These are phyloP conservation scores for Microcaecilia unicolor DNA, from an alignment of 2,797 vertebrate genomes.

Conservation along the genomic window DNA sequence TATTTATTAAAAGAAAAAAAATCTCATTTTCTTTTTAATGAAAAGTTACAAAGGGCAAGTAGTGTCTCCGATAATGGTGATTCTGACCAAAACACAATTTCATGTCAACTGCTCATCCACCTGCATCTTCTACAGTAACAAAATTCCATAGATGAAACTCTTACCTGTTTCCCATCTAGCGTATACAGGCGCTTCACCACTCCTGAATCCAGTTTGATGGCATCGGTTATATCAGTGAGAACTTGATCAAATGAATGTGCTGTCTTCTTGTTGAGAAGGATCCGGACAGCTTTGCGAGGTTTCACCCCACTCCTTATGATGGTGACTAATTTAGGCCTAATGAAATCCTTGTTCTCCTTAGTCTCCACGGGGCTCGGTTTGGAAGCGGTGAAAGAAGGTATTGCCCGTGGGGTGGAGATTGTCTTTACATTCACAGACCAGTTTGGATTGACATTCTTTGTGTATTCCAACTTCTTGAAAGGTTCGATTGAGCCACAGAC, in stretches of 20 bases:
- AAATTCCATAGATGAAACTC: constrained; percentile 1
- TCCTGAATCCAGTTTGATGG: constrained; percentile 92
- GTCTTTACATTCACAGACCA: constrained; percentile 86
- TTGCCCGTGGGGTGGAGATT: constrained; percentile 50
- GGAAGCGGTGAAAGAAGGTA: constrained; percentile 71
- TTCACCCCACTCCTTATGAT: constrained; percentile 95
- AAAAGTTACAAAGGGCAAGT: no score
- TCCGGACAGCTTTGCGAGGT: constrained; percentile 84
- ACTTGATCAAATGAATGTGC: constrained; percentile 96
- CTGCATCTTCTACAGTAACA: no score
- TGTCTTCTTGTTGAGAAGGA: constrained; percentile 96
- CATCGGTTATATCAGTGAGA: constrained; percentile 90
- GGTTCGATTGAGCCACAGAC: constrained; percentile 93
- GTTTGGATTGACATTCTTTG: constrained; percentile 95
- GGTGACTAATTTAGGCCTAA: constrained; percentile 90
- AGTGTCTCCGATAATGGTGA: no score
- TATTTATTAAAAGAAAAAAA: no score
- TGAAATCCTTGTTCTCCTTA: constrained; percentile 86
- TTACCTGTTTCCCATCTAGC: constrained; percentile 90
- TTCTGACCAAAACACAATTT: no score
- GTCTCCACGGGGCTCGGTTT: constrained; percentile 63
- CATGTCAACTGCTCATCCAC: no score
- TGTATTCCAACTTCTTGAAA: constrained; percentile 90
- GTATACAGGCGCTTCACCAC: constrained; percentile 88
- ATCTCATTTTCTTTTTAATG: no score